Base-by-base conservation (phyloP, 2,888 invertebrate genomes). In the Gastracanthus pulcherrimus region DNA sequence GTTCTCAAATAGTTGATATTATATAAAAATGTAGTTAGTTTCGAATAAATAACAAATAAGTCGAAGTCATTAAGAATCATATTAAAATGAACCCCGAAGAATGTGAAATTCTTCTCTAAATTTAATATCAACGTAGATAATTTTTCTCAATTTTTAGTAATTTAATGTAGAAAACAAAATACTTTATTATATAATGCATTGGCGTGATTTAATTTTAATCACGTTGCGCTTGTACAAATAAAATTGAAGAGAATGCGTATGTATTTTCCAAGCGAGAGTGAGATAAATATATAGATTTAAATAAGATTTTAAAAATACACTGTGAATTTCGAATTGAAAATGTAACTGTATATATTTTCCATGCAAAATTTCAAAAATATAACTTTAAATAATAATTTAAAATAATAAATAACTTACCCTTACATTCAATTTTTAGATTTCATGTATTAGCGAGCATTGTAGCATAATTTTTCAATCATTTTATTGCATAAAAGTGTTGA, bases 181-280 rank as follows among this genome's bases (percentile, higher is more conserved):
- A 11, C 23, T 23, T 51, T 9, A 13, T 34, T 48, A 31, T 19
- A 31, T 26, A 38, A 34, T 58, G 55, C 9, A 71, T 36, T n/a
- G 7, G 3, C 38, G 58, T 38, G 38, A 71, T 55, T 58, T 11
- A 23, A 38, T 51, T 41, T 5, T 5, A 69, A 58, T 58, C 60
- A 38, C 66, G 45, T 69, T 41, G n/a, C n/a, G 60, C 41, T 60
- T 58, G 69, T 76, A 69, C 45, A 76, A 16, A 41, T 60, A 11
- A 26, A 51, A 75, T 26, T 64, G 34, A 48, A 41, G 48, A 76
- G 51, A 64, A 45, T 45, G 38, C 62, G 75, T 45, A 76, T 58
- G 69, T 76, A 76, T 76, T 76, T 76, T 76, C 34, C n/a, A 69
- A 69, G 62, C 45, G 74, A 71, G 26, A 74, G 48, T 62, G 48